Evolutionary conservation across 2,797 vertebrate genomes (phyloP).

Genomic region (Momotus momota): DNA sequence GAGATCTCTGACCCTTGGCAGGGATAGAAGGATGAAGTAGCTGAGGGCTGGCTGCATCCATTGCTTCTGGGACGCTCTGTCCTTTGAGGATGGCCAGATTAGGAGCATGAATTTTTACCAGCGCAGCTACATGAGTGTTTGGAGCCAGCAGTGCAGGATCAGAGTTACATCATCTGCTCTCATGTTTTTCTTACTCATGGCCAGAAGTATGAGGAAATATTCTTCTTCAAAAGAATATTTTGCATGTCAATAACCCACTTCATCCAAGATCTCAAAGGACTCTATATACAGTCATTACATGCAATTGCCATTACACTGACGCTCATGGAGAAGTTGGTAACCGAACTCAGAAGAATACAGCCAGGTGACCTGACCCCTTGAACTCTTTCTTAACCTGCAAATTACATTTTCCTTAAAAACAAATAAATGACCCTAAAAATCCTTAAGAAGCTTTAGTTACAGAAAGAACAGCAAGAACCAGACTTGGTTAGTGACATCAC

Average conservation of each 20-base stretch:
- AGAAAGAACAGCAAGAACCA: slow-evolving; percentile 23
- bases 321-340: not conserved
- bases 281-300: slow-evolving; percentile 18
- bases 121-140: not conserved
- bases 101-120: not conserved
- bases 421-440: slow-evolving; percentile 62
- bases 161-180: slow-evolving; percentile 24
- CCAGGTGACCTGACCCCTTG: slow-evolving; percentile 46
- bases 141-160: not conserved
- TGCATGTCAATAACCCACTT: slow-evolving; percentile 53
- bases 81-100: not conserved
- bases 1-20: not conserved
- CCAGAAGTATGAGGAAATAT: slow-evolving; percentile 62
- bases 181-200: slow-evolving; percentile 31
- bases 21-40: not conserved
- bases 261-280: slow-evolving; percentile 27
- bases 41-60: not conserved
- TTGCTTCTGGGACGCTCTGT: not conserved
- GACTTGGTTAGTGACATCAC: slow-evolving; percentile 3
- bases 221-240: slow-evolving; percentile 66
- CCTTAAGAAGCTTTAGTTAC: slow-evolving; percentile 59
- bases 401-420: slow-evolving; percentile 69
- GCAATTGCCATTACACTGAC: not conserved
- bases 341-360: slow-evolving; percentile 9
- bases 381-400: slow-evolving; percentile 61